Evolutionary conservation across 2,888 invertebrate genomes (phyloP), one percentile per base, ranked within the genome.

Genomic region (Alloplasta piceator): DNA sequence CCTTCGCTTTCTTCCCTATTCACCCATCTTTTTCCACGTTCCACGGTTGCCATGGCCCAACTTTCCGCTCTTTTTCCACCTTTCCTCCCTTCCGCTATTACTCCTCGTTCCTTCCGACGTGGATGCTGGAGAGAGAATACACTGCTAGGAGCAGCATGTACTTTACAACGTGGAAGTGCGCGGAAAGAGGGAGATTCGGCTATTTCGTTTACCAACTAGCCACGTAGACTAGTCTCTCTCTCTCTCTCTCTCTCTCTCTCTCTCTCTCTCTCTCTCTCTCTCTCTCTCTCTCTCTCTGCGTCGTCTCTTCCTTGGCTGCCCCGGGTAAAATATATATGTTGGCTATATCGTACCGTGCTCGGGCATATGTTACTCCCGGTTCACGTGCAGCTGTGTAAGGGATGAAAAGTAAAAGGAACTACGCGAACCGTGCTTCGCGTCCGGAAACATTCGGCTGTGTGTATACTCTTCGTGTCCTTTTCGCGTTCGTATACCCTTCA

Each of bases 361-460:
- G 64, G 58, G 48, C 48, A 77, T 64, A 43, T 77, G 71, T 64
- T 50, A 64, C 48, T 64, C 71, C 55, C 68, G 61, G 36, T 71
- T 77, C 71, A 60, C 60, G 36, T 43, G 41, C 41, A 36, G 55
- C 76, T 46, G 26, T 71, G 72, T 67, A 64, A 55, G 58, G 56
- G 60, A 80, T 76, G 76, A 76, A 76, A 76, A 63, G 71, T 55
- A 68, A 46, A 55, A 46, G 43, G 67, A 67, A 68, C 71, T 61
- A 12, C 41, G 14, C 16, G 52, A 36, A 61, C 56, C 41, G 60
- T 72, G 80, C 75, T 76, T 71, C 67, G 67, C 50, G 60, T 80
- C 73, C 75, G 75, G 75, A 80, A 80, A 75, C 80, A 72, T 75
- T 75, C 61, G 14, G 48, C 75, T 5, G 6, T 61, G 66, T 67